phyloP scores from a whole-genome alignment of 2,113 vertebrate species.

The Silurus asotus region DNA sequence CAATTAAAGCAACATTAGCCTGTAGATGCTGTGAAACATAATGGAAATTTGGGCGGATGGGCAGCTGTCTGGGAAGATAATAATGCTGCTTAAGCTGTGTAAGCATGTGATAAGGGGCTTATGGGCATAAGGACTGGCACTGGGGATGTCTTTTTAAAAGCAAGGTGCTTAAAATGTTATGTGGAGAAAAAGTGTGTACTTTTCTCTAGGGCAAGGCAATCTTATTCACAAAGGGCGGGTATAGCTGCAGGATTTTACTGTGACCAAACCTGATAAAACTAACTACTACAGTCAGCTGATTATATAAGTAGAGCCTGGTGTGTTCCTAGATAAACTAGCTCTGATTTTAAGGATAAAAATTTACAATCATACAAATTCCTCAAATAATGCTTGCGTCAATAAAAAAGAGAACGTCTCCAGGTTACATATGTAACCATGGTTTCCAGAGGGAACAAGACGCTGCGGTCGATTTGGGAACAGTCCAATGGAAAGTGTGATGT shows the following conservation, averaged over 20 bases:
- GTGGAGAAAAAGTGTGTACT: slow-evolving; percentile 52
- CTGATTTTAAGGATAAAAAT: background rate
- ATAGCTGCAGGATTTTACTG: background rate
- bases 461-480: too few species aligned
- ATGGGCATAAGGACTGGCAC: slow-evolving; percentile 38
- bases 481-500: too few species aligned
- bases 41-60: slow-evolving; percentile 63
- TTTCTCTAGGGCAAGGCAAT: slow-evolving; percentile 1
- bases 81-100: slow-evolving; percentile 61
- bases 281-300: background rate
- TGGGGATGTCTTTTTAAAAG: slow-evolving; percentile 56
- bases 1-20: slow-evolving; percentile 68
- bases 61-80: slow-evolving; percentile 62
- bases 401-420: background rate
- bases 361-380: background rate
- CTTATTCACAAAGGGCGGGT: slow-evolving; percentile 1
- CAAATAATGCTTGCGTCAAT: background rate
- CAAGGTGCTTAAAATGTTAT: slow-evolving; percentile 56
- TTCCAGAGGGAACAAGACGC: too few species aligned
- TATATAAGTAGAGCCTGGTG: background rate
- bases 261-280: background rate
- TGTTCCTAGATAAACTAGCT: background rate
- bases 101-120: slow-evolving; percentile 62
- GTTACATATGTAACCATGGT: too few species aligned
- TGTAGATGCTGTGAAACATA: slow-evolving; percentile 64